These are phyloP conservation scores for Ceratoteleas bidentatus DNA, from an alignment of 1,140 invertebrate genomes.

Conservation along the genomic window DNA sequence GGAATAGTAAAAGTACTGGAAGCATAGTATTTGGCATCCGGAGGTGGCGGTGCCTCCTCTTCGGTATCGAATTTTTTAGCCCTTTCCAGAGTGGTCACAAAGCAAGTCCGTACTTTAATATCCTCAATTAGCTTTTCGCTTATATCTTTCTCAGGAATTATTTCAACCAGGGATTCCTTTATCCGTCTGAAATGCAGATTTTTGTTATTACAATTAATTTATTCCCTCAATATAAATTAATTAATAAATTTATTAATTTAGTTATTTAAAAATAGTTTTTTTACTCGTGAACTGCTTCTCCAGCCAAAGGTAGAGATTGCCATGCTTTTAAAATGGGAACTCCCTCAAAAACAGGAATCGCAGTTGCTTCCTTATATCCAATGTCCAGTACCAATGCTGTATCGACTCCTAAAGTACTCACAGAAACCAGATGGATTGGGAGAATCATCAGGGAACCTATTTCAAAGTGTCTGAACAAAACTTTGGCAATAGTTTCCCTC, in stretches of 20 bases:
- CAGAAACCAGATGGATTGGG: conserved; percentile 89
- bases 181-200: conserved; percentile 46
- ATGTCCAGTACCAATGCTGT: conserved; percentile 93
- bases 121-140: conserved; percentile 85
- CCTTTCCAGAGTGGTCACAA: conserved; percentile 89
- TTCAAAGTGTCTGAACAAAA: conserved; percentile 96
- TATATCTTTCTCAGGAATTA: conserved; percentile 77
- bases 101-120: conserved; percentile 89
- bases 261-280: too few species aligned
- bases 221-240: too few species aligned
- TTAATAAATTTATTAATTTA: too few species aligned
- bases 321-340: conserved; percentile 90
- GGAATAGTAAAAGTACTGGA: conserved; percentile 84
- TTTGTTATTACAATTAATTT: not conserved
- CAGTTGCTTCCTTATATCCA: conserved; percentile 90
- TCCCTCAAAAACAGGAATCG: conserved; percentile 93
- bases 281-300: conserved; percentile 85
- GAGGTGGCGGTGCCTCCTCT: conserved; percentile 77
- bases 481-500: conserved; percentile 93
- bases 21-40: conserved; percentile 88
- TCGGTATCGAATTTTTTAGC: conserved; percentile 83
- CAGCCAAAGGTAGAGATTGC: conserved; percentile 88
- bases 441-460: conserved; percentile 86
- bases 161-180: conserved; percentile 63
- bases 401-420: conserved; percentile 88